These are phyloP conservation scores for Melipona bicolor DNA, from an alignment of 2,888 invertebrate species.

Conservation along the genomic window DNA sequence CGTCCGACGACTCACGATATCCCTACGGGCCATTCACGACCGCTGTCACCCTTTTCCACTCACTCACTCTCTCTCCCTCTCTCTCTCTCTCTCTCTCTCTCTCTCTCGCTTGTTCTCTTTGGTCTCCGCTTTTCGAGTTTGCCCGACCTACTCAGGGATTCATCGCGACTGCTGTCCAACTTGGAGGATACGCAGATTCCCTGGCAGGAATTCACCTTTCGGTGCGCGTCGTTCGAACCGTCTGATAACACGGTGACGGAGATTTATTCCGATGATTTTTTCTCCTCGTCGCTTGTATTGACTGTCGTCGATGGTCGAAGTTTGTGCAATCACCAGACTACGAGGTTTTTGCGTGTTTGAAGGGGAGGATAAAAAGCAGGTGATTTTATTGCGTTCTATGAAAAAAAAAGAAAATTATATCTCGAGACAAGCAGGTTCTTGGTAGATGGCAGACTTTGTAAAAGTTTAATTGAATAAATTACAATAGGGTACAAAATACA, in stretches of 20 bases:
- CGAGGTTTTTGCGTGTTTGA: too few species aligned
- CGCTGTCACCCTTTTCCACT: constrained; percentile 39
- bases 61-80: neutral
- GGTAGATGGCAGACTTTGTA: too few species aligned
- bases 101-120: neutral
- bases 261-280: constrained; percentile 38
- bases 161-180: constrained; percentile 32
- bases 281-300: too few species aligned
- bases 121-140: neutral
- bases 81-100: neutral
- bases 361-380: too few species aligned
- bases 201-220: constrained; percentile 40
- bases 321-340: too few species aligned
- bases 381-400: too few species aligned
- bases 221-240: neutral
- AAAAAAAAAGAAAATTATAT: too few species aligned
- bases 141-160: constrained; percentile 47
- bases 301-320: too few species aligned
- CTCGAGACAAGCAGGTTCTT: too few species aligned
- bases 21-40: constrained; percentile 65
- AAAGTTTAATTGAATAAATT: too few species aligned
- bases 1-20: constrained; percentile 63
- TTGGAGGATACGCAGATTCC: constrained; percentile 37
- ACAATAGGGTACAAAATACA: too few species aligned
- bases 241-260: constrained; percentile 28